phyloP scores from a whole-genome alignment of 2,888 invertebrate genomes.

The Cancer borealis region DNA sequence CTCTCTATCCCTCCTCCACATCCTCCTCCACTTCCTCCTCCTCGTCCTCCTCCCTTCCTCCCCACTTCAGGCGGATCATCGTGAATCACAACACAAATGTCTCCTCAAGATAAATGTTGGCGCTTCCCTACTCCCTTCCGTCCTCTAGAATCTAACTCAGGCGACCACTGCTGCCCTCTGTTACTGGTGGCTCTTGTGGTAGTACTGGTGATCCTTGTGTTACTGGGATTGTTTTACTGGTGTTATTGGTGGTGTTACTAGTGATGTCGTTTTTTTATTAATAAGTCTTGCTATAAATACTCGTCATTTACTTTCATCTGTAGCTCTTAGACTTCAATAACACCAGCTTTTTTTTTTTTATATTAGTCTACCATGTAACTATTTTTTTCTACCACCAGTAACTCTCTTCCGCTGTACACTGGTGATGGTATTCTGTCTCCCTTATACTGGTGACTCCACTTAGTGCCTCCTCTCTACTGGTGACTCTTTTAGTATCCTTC shows the following conservation, averaged over 20 bases:
- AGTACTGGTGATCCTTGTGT: not conserved
- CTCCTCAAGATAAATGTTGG: slow-evolving; percentile 49
- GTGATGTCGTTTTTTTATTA: not conserved
- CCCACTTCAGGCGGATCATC: slow-evolving; percentile 49
- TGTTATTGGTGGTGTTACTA: not conserved
- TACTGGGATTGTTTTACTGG: not conserved
- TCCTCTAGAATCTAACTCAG: slow-evolving; percentile 46
- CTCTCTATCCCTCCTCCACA: not conserved
- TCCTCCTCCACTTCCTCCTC: not conserved
- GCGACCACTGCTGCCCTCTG: slow-evolving; percentile 31
- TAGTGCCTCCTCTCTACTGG: no score
- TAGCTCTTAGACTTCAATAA: no score
- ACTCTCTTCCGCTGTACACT: no score
- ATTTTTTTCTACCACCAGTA: no score
- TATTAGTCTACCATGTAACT: no score
- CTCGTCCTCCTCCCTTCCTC: not conserved
- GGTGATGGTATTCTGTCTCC: no score
- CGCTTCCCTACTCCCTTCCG: slow-evolving; percentile 49
- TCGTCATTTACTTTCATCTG: no score
- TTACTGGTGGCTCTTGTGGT: not conserved
- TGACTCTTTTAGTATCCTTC: not conserved
- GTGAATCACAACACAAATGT: slow-evolving; percentile 51
- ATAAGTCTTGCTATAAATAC: no score
- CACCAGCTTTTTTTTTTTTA: no score
- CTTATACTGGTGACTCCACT: no score